A percentile compares a stretch with the other conserved stretches of the same genome.
Evolutionary conservation across 2,797 vertebrate species (phyloP).

Genomic region (Pseudochirops cupreus): DNA sequence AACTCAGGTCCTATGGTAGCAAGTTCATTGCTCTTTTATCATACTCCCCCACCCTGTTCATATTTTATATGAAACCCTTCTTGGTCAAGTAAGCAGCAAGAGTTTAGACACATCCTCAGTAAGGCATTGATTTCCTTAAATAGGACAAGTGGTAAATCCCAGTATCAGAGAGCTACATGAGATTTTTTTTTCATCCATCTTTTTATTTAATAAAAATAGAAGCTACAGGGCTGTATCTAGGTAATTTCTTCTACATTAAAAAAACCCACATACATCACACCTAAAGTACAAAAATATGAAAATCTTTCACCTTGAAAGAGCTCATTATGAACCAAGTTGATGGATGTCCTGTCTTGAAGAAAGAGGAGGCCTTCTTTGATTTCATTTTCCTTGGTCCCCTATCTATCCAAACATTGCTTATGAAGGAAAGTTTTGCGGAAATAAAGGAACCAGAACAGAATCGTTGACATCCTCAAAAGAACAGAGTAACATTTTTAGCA

Average conservation of each 20-base stretch:
- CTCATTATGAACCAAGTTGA: slow-evolving; percentile 55
- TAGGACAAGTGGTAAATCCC: not conserved
- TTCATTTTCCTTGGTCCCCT: slow-evolving; percentile 58
- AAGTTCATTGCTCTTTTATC: not conserved
- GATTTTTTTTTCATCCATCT: not conserved
- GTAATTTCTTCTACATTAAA: slow-evolving; percentile 41
- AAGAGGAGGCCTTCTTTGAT: slow-evolving; percentile 63
- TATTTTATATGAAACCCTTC: not conserved
- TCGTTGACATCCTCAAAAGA: slow-evolving; percentile 75
- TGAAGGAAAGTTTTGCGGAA: slow-evolving; percentile 67
- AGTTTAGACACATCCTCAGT: not conserved
- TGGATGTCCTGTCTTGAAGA: slow-evolving; percentile 63
- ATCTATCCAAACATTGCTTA: slow-evolving; percentile 61
- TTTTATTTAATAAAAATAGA: not conserved
- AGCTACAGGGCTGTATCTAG: not conserved
- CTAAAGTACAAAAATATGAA: slow-evolving; percentile 38
- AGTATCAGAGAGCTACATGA: not conserved
- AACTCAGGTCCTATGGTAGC: not conserved
- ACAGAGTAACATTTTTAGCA: slow-evolving; percentile 80
- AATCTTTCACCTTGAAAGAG: slow-evolving; percentile 62
- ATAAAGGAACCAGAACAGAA: slow-evolving; percentile 59
- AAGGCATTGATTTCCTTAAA: not conserved
- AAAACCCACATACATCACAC: slow-evolving; percentile 17
- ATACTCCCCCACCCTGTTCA: not conserved
- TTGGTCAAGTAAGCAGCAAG: not conserved